Base-by-base conservation (phyloP, 2,113 vertebrate genomes). In the Strix uralensis region DNA sequence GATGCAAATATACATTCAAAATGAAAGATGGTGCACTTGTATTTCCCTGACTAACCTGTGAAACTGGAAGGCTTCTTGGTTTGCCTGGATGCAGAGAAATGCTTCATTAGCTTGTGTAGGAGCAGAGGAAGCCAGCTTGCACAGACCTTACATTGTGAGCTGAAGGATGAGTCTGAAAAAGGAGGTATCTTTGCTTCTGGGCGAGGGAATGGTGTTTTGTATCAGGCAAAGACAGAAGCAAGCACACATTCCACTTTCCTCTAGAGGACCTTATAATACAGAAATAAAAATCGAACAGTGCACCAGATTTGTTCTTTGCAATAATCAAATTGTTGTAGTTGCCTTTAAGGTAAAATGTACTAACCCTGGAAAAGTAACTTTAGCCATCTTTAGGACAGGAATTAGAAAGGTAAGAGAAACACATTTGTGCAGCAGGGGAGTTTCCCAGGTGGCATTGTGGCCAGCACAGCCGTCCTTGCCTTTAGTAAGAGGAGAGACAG, bases 71-170 rank as follows among this genome's bases (percentile, higher is more conserved):
- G 32, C 47, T 80, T 70, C 32, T 90, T 85, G 63, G 8, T 71
- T 92, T 80, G 29, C 47, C 47, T 58, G 54, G 51, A 65, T 75
- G 34, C 23, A 69, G 17, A 52, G 25, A 81, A 75, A 82, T 73
- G 25, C 19, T 66, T 51, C n/a, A 3, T 44, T 70, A 47, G 15
- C 19, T 85, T 78, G 17, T 27, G 10, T 7, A 59, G 74, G 51
- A 72, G 72, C 17, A 47, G 71, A 46, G 58, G 14, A 9, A 2
- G 1, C 15, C 11, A 13, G 4, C 29, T 67, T 55, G 29, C 0
- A 0, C 26, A 73, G 67, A 42, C 4, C 4, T 73, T 30, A 25
- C 1, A 0, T 29, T 81, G 19, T 74, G 32, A 82, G 30, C 54
- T 81, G 52, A 57, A 57, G 51, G 27, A 54, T 29, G 21, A 52